Evolutionary conservation across 2,888 invertebrate genomes (phyloP), one percentile per base, ranked within the genome.

Genomic region (Drosophila rubida): DNA sequence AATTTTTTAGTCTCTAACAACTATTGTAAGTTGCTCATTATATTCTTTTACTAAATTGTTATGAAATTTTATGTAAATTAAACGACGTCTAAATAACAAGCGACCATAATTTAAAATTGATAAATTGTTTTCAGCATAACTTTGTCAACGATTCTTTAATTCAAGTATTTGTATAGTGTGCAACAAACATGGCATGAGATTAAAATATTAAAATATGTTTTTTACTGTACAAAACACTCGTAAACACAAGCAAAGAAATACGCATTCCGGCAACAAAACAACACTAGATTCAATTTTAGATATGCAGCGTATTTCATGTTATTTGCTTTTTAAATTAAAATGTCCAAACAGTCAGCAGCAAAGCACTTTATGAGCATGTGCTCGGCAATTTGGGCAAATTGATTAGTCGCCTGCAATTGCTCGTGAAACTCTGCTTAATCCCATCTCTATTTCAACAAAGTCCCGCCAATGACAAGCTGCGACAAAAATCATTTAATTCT

Each of bases 241-340:
- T 25, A 32, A 13, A 14, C 13, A 13, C 14, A 49, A 16, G 16
- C 9, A 39, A 14, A 16, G 13, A 35, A 13, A 13, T 37, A 37
- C 4, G 2, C 7, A 41, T 41, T 19, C 19, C 8, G 7, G 5
- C 22, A 37, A 30, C 39, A 25, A 46, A n/a, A 11, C 39, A 41
- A 16, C 6, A 22, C 37, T 53, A 57, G 80, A 83, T 83, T 86
- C 45, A 49, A 88, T 86, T 86, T 83, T 23, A 83, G 80, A 88
- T 83, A 77, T 58, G 65, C 49, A 13, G 19, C 23, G 13, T 22
- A 49, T 37, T 45, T 46, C 9, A 60, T 25, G 54, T 44, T 50
- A 32, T 46, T 35, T 49, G 63, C 44, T 53, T 70, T 70, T 78
- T 50, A 53, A 85, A 82, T 82, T 85, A 68, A 79, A 67, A 58